These are phyloP conservation scores for Platichthys flesus DNA, from an alignment of 2,113 vertebrate genomes.

Conservation along the genomic window DNA sequence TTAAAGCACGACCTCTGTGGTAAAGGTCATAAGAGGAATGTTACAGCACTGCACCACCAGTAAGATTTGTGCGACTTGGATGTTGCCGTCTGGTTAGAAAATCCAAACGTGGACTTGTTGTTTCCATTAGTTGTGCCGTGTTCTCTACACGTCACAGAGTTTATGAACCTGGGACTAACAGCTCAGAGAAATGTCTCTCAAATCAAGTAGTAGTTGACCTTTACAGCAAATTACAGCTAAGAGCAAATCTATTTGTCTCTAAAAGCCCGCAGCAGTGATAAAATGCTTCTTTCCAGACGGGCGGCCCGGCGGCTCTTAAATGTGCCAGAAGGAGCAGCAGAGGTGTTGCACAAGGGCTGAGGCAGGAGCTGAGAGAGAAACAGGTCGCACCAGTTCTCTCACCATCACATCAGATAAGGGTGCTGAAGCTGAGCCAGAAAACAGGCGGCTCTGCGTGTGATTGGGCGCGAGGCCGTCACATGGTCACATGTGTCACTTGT, in stretches of 20 bases:
- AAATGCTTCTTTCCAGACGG: slow-evolving; percentile 6
- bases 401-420: slow-evolving; percentile 38
- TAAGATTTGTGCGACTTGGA: not conserved
- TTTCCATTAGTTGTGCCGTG: not conserved
- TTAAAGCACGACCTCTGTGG: too few relatives aligned
- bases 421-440: slow-evolving; percentile 19
- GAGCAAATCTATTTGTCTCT: slow-evolving; percentile 12
- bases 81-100: not conserved
- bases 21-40: not conserved
- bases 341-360: slow-evolving; percentile 30
- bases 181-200: slow-evolving; percentile 11
- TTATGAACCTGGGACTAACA: not conserved
- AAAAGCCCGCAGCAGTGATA: slow-evolving; percentile 16
- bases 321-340: slow-evolving; percentile 2
- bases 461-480: slow-evolving; percentile 1
- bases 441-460: slow-evolving; percentile 14
- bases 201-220: slow-evolving; percentile 17
- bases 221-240: slow-evolving; percentile 15
- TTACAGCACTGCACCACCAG: not conserved
- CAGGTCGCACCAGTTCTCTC: slow-evolving; percentile 59
- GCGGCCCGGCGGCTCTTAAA: not conserved
- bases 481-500: not conserved
- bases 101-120: not conserved
- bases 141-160: too few relatives aligned
- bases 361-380: slow-evolving; percentile 43